Conservation (phyloP, 2,113 vertebrate species). For the Lepidothrix coronata region DNA sequence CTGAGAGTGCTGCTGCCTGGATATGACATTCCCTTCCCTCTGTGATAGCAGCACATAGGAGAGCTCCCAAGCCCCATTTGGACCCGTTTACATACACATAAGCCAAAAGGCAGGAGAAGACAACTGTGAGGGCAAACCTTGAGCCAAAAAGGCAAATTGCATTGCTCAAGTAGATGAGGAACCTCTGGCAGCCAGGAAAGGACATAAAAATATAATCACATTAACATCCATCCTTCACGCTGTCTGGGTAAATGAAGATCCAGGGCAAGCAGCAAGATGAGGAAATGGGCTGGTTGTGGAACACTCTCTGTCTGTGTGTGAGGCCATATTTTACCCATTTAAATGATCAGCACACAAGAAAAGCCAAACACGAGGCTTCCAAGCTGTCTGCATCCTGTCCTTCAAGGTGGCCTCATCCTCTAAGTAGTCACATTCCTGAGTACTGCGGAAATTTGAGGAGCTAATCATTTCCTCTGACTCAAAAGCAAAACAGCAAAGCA, state of each 20-base stretch:
- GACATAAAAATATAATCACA: background rate
- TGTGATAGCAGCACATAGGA: background rate
- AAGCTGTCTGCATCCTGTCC: background rate
- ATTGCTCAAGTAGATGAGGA: background rate
- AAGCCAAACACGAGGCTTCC: background rate
- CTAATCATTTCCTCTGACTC: background rate
- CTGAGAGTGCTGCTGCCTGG: background rate
- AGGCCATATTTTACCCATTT: background rate
- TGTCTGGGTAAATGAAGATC: background rate
- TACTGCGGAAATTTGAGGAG: background rate
- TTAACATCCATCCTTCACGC: background rate
- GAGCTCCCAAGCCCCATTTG: background rate
- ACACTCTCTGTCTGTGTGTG: background rate
- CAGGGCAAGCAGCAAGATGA: background rate
- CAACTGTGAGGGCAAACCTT: background rate
- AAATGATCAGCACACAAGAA: background rate
- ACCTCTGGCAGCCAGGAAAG: background rate
- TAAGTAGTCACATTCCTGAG: background rate
- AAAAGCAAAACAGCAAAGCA: background rate
- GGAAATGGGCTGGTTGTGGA: background rate
- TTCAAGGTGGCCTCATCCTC: background rate
- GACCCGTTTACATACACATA: fast-evolving
- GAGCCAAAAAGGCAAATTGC: background rate
- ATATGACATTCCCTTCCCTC: background rate
- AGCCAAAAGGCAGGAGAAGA: background rate